Evolutionary conservation across 2,113 vertebrate species (phyloP).

Genomic region (Amazona guildingii): DNA sequence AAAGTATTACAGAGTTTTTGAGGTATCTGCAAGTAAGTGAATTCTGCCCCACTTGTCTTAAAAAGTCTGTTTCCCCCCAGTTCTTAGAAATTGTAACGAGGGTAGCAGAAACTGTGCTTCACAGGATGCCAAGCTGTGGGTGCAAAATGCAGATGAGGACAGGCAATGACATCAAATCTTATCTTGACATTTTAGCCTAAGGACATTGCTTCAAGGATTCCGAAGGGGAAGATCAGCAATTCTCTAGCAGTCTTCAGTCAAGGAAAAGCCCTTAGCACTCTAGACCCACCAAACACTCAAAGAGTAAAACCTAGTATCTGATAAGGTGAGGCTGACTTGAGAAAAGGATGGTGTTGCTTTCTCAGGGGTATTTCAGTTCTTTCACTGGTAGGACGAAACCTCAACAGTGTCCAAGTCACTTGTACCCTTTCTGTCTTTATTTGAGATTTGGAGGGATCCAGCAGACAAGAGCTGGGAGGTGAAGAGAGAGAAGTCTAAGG

Average conservation of each 20-base stretch:
- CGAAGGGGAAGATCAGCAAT: neutral
- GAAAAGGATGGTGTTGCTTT: neutral
- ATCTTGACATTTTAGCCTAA: neutral
- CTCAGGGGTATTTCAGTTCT: neutral
- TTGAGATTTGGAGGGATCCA: neutral
- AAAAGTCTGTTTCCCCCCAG: neutral
- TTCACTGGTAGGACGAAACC: neutral
- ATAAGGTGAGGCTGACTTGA: neutral
- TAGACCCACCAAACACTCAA: neutral
- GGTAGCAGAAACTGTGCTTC: neutral
- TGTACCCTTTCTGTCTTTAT: neutral
- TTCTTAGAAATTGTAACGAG: slow-evolving; percentile 6
- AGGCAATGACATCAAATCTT: neutral
- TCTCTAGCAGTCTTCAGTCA: neutral
- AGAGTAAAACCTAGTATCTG: neutral
- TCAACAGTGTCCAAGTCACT: neutral
- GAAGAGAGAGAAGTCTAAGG: neutral
- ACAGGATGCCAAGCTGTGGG: neutral
- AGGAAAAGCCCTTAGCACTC: neutral
- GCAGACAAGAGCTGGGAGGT: neutral
- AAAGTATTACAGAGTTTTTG: neutral
- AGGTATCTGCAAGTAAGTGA: neutral
- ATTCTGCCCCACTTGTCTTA: neutral
- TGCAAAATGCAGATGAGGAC: neutral
- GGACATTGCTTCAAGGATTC: neutral